Percentiles rank a stretch among this genome's conserved stretches.
phyloP scores from a whole-genome alignment of 2,888 invertebrate genomes.

The Pocota personata region DNA sequence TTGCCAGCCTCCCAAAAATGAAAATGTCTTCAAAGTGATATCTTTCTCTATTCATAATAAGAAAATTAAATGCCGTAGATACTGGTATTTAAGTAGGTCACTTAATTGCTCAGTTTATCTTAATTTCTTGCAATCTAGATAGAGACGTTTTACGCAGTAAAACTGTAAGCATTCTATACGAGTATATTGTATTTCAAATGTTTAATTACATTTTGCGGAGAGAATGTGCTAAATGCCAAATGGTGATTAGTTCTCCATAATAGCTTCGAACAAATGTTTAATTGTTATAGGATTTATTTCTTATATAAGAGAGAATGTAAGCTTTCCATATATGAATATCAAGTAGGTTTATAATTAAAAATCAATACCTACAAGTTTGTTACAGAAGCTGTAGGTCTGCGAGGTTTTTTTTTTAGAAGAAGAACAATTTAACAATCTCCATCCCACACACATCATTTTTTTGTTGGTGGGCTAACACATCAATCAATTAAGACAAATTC shows the following conservation, averaged over 20 bases:
- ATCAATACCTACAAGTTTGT: not conserved
- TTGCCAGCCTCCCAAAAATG: too few species aligned
- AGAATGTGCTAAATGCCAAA: not conserved
- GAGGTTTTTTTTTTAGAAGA: not conserved
- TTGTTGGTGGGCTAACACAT: not conserved
- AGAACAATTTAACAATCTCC: not conserved
- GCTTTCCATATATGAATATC: not conserved
- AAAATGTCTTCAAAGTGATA: not conserved
- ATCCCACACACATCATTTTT: not conserved
- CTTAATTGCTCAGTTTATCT: slow-evolving; percentile 4
- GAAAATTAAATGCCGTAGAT: not conserved
- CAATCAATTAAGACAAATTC: not conserved
- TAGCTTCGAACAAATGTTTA: not conserved
- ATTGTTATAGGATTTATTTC: slow-evolving; percentile 6
- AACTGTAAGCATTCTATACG: not conserved
- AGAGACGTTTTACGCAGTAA: not conserved
- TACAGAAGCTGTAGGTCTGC: not conserved
- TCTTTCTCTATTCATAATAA: not conserved
- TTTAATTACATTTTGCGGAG: not conserved
- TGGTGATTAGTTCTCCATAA: not conserved
- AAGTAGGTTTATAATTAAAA: not conserved
- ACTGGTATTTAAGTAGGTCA: slow-evolving; percentile 1
- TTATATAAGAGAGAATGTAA: slow-evolving; percentile 13
- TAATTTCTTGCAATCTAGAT: not conserved
- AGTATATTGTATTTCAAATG: not conserved